Conservation (phyloP, 2,797 vertebrate genomes). For the Basileuterus tristriatus region DNA sequence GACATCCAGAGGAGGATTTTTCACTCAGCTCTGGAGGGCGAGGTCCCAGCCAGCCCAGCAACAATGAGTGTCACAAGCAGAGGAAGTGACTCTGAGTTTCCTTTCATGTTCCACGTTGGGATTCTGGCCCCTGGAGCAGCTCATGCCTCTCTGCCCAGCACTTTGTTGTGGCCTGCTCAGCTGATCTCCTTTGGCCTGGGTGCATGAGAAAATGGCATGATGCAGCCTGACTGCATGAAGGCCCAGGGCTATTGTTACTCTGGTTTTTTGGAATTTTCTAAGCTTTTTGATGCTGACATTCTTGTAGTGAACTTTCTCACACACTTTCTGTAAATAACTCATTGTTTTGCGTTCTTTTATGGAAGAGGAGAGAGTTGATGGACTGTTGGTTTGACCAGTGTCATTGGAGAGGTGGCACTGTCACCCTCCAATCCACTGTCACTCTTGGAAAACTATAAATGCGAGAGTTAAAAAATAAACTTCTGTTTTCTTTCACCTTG, state of each 20-base stretch:
- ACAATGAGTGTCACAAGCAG: neutral
- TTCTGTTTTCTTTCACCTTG: too few species aligned
- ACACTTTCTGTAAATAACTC: too few species aligned
- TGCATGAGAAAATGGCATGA: neutral
- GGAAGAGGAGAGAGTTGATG: too few species aligned
- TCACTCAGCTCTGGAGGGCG: fast-evolving
- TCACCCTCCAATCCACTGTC: too few species aligned
- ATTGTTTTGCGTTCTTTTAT: too few species aligned
- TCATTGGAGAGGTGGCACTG: too few species aligned
- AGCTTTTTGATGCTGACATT: too few species aligned
- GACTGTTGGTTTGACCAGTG: too few species aligned
- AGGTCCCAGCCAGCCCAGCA: neutral
- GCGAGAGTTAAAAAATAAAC: too few species aligned
- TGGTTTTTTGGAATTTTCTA: too few species aligned
- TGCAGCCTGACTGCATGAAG: neutral
- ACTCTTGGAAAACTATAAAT: too few species aligned
- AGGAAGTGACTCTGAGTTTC: neutral
- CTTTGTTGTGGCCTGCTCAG: neutral
- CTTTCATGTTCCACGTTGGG: neutral
- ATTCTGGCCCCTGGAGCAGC: neutral
- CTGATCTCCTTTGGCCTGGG: neutral
- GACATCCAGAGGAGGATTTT: neutral
- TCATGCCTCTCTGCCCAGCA: neutral
- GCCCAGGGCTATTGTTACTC: neutral
- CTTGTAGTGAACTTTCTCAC: too few species aligned